Conservation (phyloP, 2,797 vertebrate species). For the Poecilia wingei region DNA sequence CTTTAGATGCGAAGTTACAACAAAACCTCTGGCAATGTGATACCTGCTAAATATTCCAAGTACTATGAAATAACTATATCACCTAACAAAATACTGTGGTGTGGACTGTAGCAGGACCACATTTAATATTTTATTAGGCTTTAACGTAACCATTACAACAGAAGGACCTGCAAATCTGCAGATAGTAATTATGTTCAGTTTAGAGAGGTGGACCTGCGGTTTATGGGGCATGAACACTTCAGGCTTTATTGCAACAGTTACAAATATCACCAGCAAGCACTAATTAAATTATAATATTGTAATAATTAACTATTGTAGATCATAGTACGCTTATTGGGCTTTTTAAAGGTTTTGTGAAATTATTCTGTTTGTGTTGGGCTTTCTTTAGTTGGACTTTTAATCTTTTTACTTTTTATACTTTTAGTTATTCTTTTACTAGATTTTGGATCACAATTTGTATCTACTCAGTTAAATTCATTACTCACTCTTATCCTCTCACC, state of each 20-base stretch:
- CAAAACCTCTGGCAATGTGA: background rate
- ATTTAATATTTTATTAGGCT: background rate
- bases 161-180: background rate
- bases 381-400: background rate
- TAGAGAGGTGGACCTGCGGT: background rate
- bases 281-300: background rate
- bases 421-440: background rate
- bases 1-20: background rate
- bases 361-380: background rate
- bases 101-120: background rate
- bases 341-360: background rate
- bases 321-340: background rate
- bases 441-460: background rate
- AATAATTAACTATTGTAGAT: background rate
- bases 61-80: background rate
- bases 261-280: background rate
- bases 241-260: slow-evolving; percentile 2
- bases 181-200: slow-evolving; percentile 2
- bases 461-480: background rate
- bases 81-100: background rate
- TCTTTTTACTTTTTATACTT: background rate
- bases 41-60: background rate
- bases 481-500: background rate
- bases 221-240: slow-evolving; percentile 7
- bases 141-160: background rate